These are phyloP conservation scores for Arion vulgaris DNA, from an alignment of 1,140 invertebrate genomes.

Conservation along the genomic window DNA sequence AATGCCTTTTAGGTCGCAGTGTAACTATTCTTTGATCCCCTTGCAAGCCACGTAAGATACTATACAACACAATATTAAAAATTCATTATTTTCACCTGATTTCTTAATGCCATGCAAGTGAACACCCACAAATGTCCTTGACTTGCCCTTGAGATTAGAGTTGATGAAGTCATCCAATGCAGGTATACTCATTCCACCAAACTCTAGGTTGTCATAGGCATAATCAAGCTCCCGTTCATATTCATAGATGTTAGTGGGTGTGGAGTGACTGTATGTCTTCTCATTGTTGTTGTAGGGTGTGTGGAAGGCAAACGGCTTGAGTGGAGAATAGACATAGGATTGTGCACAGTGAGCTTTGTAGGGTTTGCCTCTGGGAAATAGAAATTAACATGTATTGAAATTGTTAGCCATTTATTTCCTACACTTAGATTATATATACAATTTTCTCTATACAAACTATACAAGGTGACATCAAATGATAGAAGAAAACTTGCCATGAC, in stretches of 20 bases:
- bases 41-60: too few relatives aligned
- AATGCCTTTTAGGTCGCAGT: too few relatives aligned
- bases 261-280: slow-evolving; percentile 41
- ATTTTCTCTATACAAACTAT: too few relatives aligned
- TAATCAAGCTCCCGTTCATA: slow-evolving; percentile 46
- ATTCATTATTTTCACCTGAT: too few relatives aligned
- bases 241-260: slow-evolving; percentile 45
- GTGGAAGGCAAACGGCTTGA: slow-evolving; percentile 47
- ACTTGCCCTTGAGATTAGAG: slow-evolving; percentile 4
- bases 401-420: too few relatives aligned
- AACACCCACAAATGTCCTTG: slow-evolving; percentile 45
- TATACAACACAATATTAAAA: too few relatives aligned
- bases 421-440: too few relatives aligned
- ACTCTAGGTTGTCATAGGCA: slow-evolving; percentile 47
- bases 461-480: too few relatives aligned
- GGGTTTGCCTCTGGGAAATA: slow-evolving; percentile 32
- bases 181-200: slow-evolving; percentile 44
- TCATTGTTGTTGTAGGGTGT: slow-evolving; percentile 45
- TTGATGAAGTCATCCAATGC: slow-evolving; percentile 43
- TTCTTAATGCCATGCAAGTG: slow-evolving; percentile 37
- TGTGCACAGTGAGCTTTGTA: slow-evolving; percentile 48
- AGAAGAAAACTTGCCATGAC: too few relatives aligned
- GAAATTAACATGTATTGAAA: too few relatives aligned
- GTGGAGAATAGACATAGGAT: slow-evolving; percentile 23
- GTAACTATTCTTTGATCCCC: too few relatives aligned